phyloP scores from a whole-genome alignment of 1,140 invertebrate genomes.

The Euwallacea fornicatus region DNA sequence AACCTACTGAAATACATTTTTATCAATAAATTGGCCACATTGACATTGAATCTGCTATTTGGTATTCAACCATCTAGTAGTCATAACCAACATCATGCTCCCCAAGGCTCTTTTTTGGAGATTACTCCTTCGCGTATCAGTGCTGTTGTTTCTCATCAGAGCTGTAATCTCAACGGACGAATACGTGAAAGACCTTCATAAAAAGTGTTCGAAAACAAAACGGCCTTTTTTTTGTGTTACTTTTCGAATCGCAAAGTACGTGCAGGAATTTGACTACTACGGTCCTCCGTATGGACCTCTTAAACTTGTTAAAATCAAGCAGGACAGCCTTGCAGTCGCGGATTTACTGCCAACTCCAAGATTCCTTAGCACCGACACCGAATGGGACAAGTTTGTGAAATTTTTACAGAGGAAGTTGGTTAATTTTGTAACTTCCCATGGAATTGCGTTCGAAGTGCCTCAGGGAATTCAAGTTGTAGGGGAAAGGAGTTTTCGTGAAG shows the following conservation, averaged over 20 bases:
- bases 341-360: slow-evolving; percentile 25
- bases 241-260: slow-evolving; percentile 40
- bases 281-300: slow-evolving; percentile 39
- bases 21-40: slow-evolving; percentile 5
- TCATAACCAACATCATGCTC: background rate
- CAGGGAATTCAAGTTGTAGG: slow-evolving; percentile 36
- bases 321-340: slow-evolving; percentile 7
- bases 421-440: slow-evolving; percentile 42
- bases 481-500: slow-evolving; percentile 27
- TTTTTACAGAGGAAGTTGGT: slow-evolving; percentile 41
- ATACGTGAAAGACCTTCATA: slow-evolving; percentile 40
- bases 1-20: slow-evolving; percentile 29
- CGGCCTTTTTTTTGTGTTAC: slow-evolving; percentile 42
- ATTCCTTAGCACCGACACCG: slow-evolving; percentile 31
- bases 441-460: slow-evolving; percentile 41
- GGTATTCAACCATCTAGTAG: background rate
- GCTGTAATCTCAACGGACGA: slow-evolving; percentile 29
- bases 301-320: slow-evolving; percentile 42
- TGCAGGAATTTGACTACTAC: slow-evolving; percentile 40
- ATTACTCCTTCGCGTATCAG: slow-evolving; percentile 10
- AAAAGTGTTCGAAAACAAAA: slow-evolving; percentile 35
- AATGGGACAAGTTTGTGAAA: slow-evolving; percentile 42
- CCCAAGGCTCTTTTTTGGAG: background rate
- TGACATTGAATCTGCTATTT: background rate
- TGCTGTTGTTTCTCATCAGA: slow-evolving; percentile 11